Percentiles rank a stretch among this genome's conserved stretches.
phyloP scores from a whole-genome alignment of 1,140 invertebrate species.

The Cotesia typhae region DNA sequence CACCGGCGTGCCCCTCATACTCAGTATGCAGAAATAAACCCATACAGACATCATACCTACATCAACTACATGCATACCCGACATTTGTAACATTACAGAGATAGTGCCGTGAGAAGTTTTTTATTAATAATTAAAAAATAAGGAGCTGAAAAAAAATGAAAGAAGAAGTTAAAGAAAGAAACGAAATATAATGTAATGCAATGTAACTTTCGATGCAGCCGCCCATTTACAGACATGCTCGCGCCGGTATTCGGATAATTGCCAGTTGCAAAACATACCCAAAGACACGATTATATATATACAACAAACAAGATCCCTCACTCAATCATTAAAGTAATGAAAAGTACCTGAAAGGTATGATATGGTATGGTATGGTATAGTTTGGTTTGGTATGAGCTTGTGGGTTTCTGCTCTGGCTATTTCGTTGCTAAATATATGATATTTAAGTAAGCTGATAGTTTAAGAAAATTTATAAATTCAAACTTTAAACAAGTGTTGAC shows the following conservation, averaged over 20 bases:
- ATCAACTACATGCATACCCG: conserved; percentile 48
- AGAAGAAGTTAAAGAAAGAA: not conserved
- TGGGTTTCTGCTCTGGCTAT: too few species aligned
- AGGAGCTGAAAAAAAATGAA: too few species aligned
- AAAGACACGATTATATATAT: conserved; percentile 36
- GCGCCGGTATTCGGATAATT: conserved; percentile 50
- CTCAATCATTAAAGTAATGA: too few species aligned
- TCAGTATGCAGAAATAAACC: conserved; percentile 27
- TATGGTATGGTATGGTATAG: too few species aligned
- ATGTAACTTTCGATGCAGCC: conserved; percentile 18
- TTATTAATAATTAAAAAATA: too few species aligned
- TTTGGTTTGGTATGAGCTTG: too few species aligned
- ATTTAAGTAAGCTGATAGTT: too few species aligned
- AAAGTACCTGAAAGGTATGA: too few species aligned
- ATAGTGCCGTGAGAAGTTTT: conserved; percentile 34
- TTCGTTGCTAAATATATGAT: too few species aligned
- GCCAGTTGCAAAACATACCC: conserved; percentile 57
- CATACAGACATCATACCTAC: conserved; percentile 35
- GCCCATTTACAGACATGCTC: conserved; percentile 38
- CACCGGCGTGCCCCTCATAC: conserved; percentile 6
- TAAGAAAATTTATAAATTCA: conserved; percentile 5
- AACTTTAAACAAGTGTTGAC: conserved; percentile 1
- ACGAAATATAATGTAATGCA: conserved; percentile 37
- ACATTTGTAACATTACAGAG: conserved; percentile 45
- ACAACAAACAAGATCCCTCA: too few species aligned